Evolutionary conservation across 2,113 vertebrate genomes (phyloP).

Genomic region (Eurystomus gularis): DNA sequence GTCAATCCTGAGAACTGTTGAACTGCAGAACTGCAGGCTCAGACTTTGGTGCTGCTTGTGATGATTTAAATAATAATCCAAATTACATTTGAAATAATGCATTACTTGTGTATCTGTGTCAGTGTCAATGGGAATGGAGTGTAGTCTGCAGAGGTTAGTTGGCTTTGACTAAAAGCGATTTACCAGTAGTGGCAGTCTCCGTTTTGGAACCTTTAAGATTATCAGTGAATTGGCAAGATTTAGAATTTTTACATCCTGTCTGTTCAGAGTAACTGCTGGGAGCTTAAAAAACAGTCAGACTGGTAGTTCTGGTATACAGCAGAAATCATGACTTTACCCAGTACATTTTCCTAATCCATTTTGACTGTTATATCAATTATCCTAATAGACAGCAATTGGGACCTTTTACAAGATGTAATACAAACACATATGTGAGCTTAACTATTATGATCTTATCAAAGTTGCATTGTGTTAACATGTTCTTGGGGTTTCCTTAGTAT

Average conservation of each 20-base stretch:
- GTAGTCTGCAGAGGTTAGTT: background rate
- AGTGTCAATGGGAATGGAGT: background rate
- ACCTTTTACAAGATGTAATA: background rate
- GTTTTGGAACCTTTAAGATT: background rate
- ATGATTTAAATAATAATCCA: background rate
- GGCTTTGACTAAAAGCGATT: background rate
- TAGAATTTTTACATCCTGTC: background rate
- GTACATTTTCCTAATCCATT: constrained; percentile 8
- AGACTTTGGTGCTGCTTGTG: background rate
- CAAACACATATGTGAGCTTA: background rate
- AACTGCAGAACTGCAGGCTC: background rate
- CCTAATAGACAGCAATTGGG: background rate
- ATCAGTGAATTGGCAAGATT: background rate
- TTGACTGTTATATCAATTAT: constrained; percentile 28
- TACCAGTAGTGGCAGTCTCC: background rate
- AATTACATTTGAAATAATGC: background rate
- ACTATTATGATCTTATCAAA: background rate
- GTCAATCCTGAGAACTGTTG: background rate
- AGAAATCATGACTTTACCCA: constrained; percentile 12
- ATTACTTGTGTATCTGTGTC: background rate
- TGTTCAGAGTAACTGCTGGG: background rate
- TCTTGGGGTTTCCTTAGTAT: constrained; percentile 36
- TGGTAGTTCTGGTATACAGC: background rate
- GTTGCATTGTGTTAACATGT: constrained; percentile 25
- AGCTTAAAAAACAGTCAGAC: background rate